Base-by-base conservation (phyloP, 2,113 vertebrate genomes). In the Scalopus aquaticus region DNA sequence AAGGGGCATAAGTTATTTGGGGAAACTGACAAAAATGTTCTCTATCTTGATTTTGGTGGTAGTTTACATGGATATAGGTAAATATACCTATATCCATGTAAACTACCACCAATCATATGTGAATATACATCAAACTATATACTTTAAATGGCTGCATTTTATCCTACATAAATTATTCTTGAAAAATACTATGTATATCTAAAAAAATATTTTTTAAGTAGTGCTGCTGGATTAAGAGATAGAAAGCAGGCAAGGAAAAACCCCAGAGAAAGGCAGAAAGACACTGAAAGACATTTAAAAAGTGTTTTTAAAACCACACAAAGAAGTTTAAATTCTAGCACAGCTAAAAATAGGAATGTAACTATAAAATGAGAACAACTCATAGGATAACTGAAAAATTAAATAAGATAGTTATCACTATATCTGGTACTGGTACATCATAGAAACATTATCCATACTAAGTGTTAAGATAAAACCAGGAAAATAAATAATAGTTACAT, bases 401-500 rank as follows among this genome's bases (percentile, higher is more conserved):
- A 64, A 72, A 80, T 44, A 11, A 91, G 39, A 87, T n/a, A 49
- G 24, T 28, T 88, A 83, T 17, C 39, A 70, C 15, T 19, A 35
- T 82, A 64, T 60, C 22, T 51, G 17, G 60, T 44, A 83, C 12
- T 60, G 22, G 49, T 58, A 87, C 6, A 77, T 92, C 16, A 92
- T 5, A 64, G 79, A 58, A 86, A 81, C 44, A 84, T 49, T 76
- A 72, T 9, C n/a, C 15, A 60, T 30, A 16, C 79, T 83, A 89
- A 70, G 35, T 76, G 19, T 72, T 46, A 92, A 67, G 19, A 17
- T 44, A 69, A 95, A 85, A 22, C 26, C 74, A 88, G 78, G 69
- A 93, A 94, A 94, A 46, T 51, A 94, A 94, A 46, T 51, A 77
- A 94, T 17, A 72, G 56, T 35, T 49, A 89, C 32, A 58, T 39